These are phyloP conservation scores for Elegia similella DNA, from an alignment of 2,888 invertebrate species.

Conservation along the genomic window DNA sequence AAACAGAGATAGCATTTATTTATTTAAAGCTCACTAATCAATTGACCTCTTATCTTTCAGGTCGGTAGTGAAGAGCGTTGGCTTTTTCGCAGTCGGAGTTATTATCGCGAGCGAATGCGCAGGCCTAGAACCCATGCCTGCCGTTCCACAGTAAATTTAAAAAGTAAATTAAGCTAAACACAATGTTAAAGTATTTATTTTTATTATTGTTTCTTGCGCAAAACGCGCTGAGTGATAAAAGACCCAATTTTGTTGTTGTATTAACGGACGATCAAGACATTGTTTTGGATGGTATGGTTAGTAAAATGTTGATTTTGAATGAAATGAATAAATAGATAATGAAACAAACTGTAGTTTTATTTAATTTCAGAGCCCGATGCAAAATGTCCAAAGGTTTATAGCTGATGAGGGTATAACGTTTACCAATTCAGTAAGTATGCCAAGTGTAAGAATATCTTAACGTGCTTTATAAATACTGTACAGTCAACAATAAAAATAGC, in stretches of 20 bases:
- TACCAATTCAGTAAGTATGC: slow-evolving; percentile 85
- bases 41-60: slow-evolving; percentile 74
- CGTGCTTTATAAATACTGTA: no score
- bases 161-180: slow-evolving; percentile 34
- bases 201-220: slow-evolving; percentile 45
- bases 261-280: slow-evolving; percentile 94
- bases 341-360: slow-evolving; percentile 46
- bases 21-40: slow-evolving; percentile 3
- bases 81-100: slow-evolving; percentile 89
- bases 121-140: slow-evolving; percentile 88
- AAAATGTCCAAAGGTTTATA: slow-evolving; percentile 83
- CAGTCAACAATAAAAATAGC: no score
- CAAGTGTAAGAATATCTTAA: no score
- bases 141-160: slow-evolving; percentile 67
- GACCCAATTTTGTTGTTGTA: slow-evolving; percentile 89
- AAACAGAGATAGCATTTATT: neutral
- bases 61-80: slow-evolving; percentile 90
- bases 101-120: slow-evolving; percentile 89
- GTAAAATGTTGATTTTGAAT: slow-evolving; percentile 37
- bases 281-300: slow-evolving; percentile 88
- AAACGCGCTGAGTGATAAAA: slow-evolving; percentile 38
- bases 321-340: slow-evolving; percentile 47
- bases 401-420: slow-evolving; percentile 85
- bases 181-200: slow-evolving; percentile 65
- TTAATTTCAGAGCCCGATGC: slow-evolving; percentile 85